Conservation (phyloP, 2,888 invertebrate genomes). For the Macrophya annulata region DNA sequence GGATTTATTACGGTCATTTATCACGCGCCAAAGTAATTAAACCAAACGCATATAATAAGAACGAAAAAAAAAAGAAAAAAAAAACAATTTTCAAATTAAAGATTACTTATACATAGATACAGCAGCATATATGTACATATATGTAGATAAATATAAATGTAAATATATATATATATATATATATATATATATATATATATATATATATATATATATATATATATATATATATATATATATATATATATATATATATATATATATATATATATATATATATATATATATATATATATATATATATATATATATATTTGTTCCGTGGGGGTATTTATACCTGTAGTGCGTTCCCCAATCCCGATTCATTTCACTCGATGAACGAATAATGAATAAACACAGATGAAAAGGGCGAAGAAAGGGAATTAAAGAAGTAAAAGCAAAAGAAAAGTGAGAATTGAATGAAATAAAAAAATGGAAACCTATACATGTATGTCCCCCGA, state of each 20-base stretch:
- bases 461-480: neutral
- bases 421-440: constrained; percentile 42
- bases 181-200: neutral
- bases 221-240: neutral
- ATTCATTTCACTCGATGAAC: constrained; percentile 58
- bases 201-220: neutral
- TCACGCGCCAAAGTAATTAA: neutral
- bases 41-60: neutral
- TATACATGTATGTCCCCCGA: no score
- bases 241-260: neutral
- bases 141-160: no score
- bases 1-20: constrained; percentile 9
- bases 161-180: neutral
- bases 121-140: neutral
- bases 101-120: neutral
- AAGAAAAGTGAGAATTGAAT: neutral
- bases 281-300: neutral
- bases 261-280: neutral
- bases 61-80: neutral
- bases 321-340: constrained; percentile 67
- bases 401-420: neutral
- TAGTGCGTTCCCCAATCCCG: constrained; percentile 75
- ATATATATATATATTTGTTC: neutral
- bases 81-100: neutral
- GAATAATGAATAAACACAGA: constrained; percentile 9